Percentiles rank a stretch among this genome's conserved stretches.
Conservation (phyloP, 2,797 vertebrate species). For the Hyperoplus immaculatus region DNA sequence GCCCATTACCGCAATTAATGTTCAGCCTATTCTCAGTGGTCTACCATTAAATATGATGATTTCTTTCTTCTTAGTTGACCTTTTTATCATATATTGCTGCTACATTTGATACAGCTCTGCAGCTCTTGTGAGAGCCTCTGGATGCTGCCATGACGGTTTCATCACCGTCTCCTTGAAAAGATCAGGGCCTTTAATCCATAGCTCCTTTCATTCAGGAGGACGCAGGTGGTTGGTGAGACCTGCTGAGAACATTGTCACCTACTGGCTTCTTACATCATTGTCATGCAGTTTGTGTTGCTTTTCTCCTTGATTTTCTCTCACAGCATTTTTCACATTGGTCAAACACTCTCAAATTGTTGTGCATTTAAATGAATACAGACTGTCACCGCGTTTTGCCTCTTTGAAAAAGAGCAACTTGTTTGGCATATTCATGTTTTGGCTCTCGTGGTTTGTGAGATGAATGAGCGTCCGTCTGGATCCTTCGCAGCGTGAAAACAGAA, state of each 20-base stretch:
- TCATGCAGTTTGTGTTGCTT: background rate
- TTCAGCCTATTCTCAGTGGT: background rate
- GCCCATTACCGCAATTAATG: background rate
- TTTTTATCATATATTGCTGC: constrained; percentile 1
- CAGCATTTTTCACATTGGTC: background rate
- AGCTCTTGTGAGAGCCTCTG: background rate
- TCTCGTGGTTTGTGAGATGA: constrained; percentile 22
- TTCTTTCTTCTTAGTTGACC: too few species aligned
- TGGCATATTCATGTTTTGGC: constrained; percentile 9
- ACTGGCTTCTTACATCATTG: constrained; percentile 56
- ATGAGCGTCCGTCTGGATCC: constrained; percentile 13
- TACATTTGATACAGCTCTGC: constrained; percentile 5
- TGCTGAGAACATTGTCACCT: constrained; percentile 69
- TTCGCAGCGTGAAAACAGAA: constrained; percentile 32
- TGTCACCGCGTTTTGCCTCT: background rate
- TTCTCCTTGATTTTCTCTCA: background rate
- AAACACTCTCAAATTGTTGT: background rate
- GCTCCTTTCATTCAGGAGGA: constrained; percentile 12
- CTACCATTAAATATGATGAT: too few species aligned
- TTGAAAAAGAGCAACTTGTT: background rate
- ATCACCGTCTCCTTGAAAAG: constrained; percentile 4
- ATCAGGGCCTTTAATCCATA: constrained; percentile 14
- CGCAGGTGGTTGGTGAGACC: constrained; percentile 41
- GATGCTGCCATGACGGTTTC: constrained; percentile 1
- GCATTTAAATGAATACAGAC: background rate